Base-by-base conservation (phyloP, 2,113 vertebrate species). In the Morone saxatilis region DNA sequence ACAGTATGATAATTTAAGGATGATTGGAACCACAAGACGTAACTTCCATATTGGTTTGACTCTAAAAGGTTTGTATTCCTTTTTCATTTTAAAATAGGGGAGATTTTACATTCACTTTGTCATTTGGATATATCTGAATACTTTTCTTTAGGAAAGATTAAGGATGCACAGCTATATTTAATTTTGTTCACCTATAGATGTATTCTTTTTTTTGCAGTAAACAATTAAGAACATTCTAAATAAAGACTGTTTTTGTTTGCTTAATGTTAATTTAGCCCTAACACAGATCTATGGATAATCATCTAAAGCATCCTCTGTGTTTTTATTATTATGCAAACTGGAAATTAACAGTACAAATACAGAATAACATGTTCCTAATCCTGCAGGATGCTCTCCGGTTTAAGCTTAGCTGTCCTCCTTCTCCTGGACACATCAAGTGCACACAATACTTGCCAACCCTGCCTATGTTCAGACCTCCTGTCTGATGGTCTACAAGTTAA, bases 381-480 rank as follows among this genome's bases (percentile, higher is more conserved):
- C 59, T 71, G 11, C 79, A 94, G 92, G 82, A 96, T 95, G 96
- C 81, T 86, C 59, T 79, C 54, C 41, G 66, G 70, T 84, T 67
- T 89, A 63, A 87, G 53, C 14, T 14, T 95, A 36, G 83, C 86
- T 11, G 61, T 92, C 71, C 56, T 94, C 73, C 83, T 95, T 5
- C 25, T 96, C 70, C 76, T 94, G 86, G 67, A 74, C 78, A 63
- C 87, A 17, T 56, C 81, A 1, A 61, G 76, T 17, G 75, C 84
- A 41, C 54, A 36, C 4, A 14, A 53, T 10, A 41, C 63, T 22
- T 75, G 68, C 6, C 66, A 53, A 17, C 38, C 83, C 59, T 96
- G 95, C 73, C 54, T 41, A 8, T 96, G 92, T 54, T 89, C 89
- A 1, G 16, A 17, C 1, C 57, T 88, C 3, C 50, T 7, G 1